These are phyloP conservation scores for Nudaria mundana DNA, from an alignment of 2,888 invertebrate species.

Conservation along the genomic window DNA sequence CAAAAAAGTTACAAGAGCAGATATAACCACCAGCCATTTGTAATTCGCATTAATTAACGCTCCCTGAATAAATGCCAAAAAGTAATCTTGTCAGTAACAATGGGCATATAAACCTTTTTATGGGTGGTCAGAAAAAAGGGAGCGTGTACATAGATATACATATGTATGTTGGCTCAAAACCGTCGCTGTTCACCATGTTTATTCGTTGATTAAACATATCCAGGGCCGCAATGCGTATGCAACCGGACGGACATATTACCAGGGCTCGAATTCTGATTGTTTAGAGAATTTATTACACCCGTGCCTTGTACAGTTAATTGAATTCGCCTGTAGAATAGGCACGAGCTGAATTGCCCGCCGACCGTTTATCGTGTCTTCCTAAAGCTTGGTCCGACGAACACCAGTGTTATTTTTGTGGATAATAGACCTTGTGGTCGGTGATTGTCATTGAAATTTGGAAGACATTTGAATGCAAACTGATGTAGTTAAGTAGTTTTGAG, in stretches of 20 bases:
- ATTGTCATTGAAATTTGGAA: slow-evolving; percentile 26
- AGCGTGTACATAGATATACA: slow-evolving; percentile 49
- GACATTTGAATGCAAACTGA: slow-evolving; percentile 10
- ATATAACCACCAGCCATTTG: slow-evolving; percentile 45
- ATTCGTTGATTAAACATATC: slow-evolving; percentile 77
- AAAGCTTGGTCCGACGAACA: slow-evolving; percentile 49
- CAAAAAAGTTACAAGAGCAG: slow-evolving; percentile 31
- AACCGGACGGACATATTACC: slow-evolving; percentile 78
- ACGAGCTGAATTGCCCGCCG: slow-evolving; percentile 67
- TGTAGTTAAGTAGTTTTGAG: too few species aligned
- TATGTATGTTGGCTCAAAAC: slow-evolving; percentile 55
- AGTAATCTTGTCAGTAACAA: slow-evolving; percentile 60
- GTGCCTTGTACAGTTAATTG: slow-evolving; percentile 80
- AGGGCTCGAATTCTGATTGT: slow-evolving; percentile 80
- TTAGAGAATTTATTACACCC: slow-evolving; percentile 81
- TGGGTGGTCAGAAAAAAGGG: slow-evolving; percentile 43
- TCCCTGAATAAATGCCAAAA: slow-evolving; percentile 56
- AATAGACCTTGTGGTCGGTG: slow-evolving; percentile 35
- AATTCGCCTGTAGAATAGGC: slow-evolving; percentile 79
- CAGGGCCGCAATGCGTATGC: slow-evolving; percentile 78
- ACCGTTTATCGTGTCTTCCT: slow-evolving; percentile 69
- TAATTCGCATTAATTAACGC: slow-evolving; percentile 62
- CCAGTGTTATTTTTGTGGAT: slow-evolving; percentile 52
- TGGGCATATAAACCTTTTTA: slow-evolving; percentile 63
- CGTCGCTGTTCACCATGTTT: slow-evolving; percentile 62